Percentiles rank a stretch among this genome's conserved stretches.
These are phyloP conservation scores for Meandrina meandrites DNA, from an alignment of 92 coral and sea anemone species.

Conservation along the genomic window DNA sequence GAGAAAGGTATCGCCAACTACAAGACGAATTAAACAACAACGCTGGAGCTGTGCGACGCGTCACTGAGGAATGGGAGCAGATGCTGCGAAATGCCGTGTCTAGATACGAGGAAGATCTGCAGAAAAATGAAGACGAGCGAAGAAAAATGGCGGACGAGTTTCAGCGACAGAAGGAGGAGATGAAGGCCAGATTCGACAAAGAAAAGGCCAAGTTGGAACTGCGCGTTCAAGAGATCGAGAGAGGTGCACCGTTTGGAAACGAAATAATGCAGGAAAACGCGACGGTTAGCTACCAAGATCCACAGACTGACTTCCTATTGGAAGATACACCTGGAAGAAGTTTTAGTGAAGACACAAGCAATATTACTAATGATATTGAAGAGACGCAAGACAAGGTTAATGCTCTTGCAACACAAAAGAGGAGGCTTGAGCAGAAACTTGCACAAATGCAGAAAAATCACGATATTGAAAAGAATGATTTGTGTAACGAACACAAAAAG, in stretches of 20 bases:
- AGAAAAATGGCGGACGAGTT: slow-evolving; percentile 34
- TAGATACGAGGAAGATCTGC: slow-evolving; percentile 67
- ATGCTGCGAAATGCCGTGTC: slow-evolving; percentile 61
- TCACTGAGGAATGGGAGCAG: slow-evolving; percentile 76
- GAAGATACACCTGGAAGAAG: background rate
- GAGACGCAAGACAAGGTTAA: slow-evolving; percentile 63
- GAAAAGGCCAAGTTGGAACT: slow-evolving; percentile 28
- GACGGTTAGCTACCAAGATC: background rate
- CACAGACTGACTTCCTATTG: background rate
- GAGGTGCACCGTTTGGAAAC: background rate
- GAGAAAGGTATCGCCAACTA: slow-evolving; percentile 37
- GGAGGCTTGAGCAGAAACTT: slow-evolving; percentile 50
- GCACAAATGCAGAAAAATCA: slow-evolving; percentile 25
- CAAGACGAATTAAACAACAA: slow-evolving; percentile 59
- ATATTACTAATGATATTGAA: slow-evolving; percentile 21
- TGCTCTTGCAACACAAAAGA: slow-evolving; percentile 48
- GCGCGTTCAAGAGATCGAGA: slow-evolving; percentile 22
- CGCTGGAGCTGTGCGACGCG: slow-evolving; percentile 52
- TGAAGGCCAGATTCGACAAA: slow-evolving; percentile 41
- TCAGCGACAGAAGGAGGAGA: slow-evolving; percentile 48
- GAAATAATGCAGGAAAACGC: slow-evolving; percentile 5
- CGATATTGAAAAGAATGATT: slow-evolving; percentile 45
- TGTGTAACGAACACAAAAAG: slow-evolving; percentile 28
- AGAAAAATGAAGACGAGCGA: slow-evolving; percentile 58
- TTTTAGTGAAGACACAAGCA: slow-evolving; percentile 11